A percentile compares a stretch with the other conserved stretches of the same genome.
These are phyloP conservation scores for Chromobotia macracanthus DNA, from an alignment of 2,797 vertebrate genomes.

Conservation along the genomic window DNA sequence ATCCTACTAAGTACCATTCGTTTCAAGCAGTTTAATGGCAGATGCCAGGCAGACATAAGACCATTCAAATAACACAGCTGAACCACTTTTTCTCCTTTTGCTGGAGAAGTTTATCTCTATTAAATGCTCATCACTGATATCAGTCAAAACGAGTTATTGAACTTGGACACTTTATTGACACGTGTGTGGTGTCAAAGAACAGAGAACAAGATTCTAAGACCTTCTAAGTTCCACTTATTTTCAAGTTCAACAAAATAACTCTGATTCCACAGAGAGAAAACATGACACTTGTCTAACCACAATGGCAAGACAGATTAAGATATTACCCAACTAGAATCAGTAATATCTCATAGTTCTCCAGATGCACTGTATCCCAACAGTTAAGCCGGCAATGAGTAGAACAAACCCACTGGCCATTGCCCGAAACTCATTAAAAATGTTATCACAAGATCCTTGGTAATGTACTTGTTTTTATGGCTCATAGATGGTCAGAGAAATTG, in stretches of 20 bases:
- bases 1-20: no score
- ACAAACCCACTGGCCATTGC: conserved; percentile 64
- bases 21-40: no score
- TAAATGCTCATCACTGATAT: conserved; percentile 64
- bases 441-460: not conserved
- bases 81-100: conserved; percentile 64
- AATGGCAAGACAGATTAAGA: conserved; percentile 70
- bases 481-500: not conserved
- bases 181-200: conserved; percentile 63
- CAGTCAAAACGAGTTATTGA: conserved; percentile 65
- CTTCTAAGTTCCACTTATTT: conserved; percentile 60
- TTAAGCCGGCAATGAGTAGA: no score
- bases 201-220: no score
- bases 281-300: conserved; percentile 59
- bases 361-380: conserved; percentile 60
- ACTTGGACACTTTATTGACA: conserved; percentile 63
- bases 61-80: conserved; percentile 67
- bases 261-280: conserved; percentile 58
- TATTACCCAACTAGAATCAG: conserved; percentile 66
- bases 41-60: conserved; percentile 32
- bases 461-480: not conserved
- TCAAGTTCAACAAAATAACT: conserved; percentile 61
- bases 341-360: conserved; percentile 67
- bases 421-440: conserved; percentile 50
- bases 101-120: conserved; percentile 75